Evolutionary conservation across 2,113 vertebrate species (phyloP), one percentile per base, ranked within the genome.

Genomic region (Steatornis caripensis): DNA sequence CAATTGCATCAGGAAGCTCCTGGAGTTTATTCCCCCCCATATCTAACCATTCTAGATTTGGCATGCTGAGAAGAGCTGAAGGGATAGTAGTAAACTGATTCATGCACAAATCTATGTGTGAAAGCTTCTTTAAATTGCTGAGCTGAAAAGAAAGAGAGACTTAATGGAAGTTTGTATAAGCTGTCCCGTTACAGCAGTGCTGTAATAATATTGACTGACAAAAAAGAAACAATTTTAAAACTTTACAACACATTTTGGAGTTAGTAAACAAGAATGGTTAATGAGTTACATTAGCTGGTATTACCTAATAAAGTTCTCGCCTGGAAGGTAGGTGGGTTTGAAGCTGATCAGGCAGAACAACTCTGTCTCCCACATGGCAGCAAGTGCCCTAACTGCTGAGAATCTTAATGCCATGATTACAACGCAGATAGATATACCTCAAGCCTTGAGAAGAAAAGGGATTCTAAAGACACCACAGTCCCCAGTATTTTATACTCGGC

Each of bases 31-130:
- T 99, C 36, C 99, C 98, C 17, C 99, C 99, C 98, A 99, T 98
- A 95, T 99, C 99, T 34, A 99, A 98, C 99, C 99, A 99, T 95
- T 99, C 98, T 1, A 99, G 98, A 6, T 95, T 98, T 1, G 99
- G 99, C 98, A 99, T 98, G 45, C 96, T 96, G 15, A 99, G 94
- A 54, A 99, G 97, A 49, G 99, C 98, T 37, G 98, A 97, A 22
- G 99, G 99, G 66, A 99, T 69, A 39, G 85, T 76, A 53, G 96
- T 97, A 76, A 99, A 99, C 69, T 96, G 92, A 64, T 99, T 99
- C 99, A 99, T 99, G 95, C 98, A 99, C 92, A 99, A 72, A 94
- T 99, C 99, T 92, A 99, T 79, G 87, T 99, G 99, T 65, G 98
- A 98, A 84, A 99, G 98, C 86, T 98, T 98, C 84, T 94, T 98